Conservation (phyloP, 2,888 invertebrate species). For the Agrypnus murinus region DNA sequence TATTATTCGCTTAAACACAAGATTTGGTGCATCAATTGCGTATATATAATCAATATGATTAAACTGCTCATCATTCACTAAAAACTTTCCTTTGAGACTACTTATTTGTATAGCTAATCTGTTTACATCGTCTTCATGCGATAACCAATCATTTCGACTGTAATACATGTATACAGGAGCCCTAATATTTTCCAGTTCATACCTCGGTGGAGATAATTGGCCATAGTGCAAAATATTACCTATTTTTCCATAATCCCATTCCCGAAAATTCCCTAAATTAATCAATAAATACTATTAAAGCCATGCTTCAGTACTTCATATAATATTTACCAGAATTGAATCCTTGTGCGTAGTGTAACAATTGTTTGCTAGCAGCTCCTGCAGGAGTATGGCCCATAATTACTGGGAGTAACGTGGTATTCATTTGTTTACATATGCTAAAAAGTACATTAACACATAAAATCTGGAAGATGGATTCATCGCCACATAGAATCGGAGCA, state of each 20-base stretch:
- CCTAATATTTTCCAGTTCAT: constrained; percentile 66
- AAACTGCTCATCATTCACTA: constrained; percentile 73
- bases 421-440: constrained; percentile 75
- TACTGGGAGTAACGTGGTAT: constrained; percentile 63
- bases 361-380: constrained; percentile 55
- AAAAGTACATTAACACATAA: constrained; percentile 81
- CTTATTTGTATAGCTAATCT: constrained; percentile 43
- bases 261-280: constrained; percentile 70
- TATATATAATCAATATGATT: constrained; percentile 80
- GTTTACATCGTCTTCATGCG: constrained; percentile 61
- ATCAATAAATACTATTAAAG: background rate
- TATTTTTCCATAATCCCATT: constrained; percentile 74
- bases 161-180: constrained; percentile 70
- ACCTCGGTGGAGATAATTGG: constrained; percentile 65
- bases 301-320: too few relatives aligned
- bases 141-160: constrained; percentile 71
- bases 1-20: constrained; percentile 1
- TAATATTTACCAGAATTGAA: constrained; percentile 48
- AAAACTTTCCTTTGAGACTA: constrained; percentile 68
- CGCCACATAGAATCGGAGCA: constrained; percentile 74
- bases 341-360: constrained; percentile 56
- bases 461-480: constrained; percentile 73
- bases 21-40: constrained; percentile 71
- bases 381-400: constrained; percentile 56
- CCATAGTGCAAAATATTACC: constrained; percentile 60